These are phyloP conservation scores for Diceros bicornis DNA, from an alignment of 2,797 vertebrate genomes.

Conservation along the genomic window DNA sequence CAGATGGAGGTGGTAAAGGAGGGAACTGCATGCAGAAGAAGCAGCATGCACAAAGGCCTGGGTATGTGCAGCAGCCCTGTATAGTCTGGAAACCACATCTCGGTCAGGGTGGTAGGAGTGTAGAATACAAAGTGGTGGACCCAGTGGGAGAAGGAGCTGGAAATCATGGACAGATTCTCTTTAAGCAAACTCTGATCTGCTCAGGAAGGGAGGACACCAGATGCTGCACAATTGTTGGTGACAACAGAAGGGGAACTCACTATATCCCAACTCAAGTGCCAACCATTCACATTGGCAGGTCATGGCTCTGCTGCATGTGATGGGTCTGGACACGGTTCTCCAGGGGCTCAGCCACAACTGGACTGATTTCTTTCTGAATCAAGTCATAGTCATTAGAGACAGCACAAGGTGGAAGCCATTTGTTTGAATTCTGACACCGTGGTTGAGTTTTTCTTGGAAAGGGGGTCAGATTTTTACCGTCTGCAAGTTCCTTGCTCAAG, in stretches of 20 bases:
- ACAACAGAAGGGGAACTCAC: neutral
- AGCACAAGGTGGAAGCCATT: neutral
- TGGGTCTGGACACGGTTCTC: neutral
- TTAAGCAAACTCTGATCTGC: neutral
- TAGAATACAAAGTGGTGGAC: neutral
- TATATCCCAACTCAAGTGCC: neutral
- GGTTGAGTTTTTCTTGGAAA: slow-evolving; percentile 55
- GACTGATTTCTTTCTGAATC: neutral
- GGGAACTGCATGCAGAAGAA: neutral
- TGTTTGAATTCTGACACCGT: neutral
- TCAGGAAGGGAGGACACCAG: neutral
- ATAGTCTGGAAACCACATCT: neutral
- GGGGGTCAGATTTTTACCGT: neutral
- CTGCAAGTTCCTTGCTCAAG: neutral
- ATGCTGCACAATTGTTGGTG: neutral
- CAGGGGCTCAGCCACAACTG: neutral
- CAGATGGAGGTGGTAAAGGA: neutral
- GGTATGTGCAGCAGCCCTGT: rapidly evolving
- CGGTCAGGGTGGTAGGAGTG: neutral
- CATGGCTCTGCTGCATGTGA: neutral
- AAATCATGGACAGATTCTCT: neutral
- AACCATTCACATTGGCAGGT: neutral
- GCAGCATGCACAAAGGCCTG: too few relatives aligned
- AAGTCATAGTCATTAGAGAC: neutral
- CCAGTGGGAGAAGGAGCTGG: neutral